phyloP scores from a whole-genome alignment of 2,113 vertebrate species.

The Psettodes erumei region DNA sequence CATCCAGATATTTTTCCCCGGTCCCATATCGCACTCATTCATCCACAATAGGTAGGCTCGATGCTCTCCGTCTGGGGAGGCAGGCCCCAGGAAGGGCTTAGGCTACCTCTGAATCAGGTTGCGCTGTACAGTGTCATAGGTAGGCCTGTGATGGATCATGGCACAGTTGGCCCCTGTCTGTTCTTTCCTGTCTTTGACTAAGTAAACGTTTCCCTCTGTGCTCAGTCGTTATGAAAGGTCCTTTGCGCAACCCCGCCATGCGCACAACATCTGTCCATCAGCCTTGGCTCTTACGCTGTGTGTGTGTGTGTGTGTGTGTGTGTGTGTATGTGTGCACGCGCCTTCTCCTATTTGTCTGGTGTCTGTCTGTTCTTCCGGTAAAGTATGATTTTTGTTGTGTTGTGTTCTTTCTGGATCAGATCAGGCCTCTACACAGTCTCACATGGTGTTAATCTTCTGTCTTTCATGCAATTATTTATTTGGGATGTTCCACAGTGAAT shows the following conservation, averaged over 20 bases:
- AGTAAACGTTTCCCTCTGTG: conserved; percentile 79
- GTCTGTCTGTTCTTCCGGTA: conserved; percentile 47
- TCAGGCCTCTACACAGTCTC: conserved; percentile 18
- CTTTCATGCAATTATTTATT: conserved; percentile 23
- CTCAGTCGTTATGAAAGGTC: conserved; percentile 63
- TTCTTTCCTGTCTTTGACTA: conserved; percentile 77
- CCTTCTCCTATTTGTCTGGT: conserved; percentile 25
- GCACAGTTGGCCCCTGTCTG: conserved; percentile 67
- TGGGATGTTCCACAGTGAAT: conserved; percentile 1
- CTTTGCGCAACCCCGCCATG: conserved; percentile 69
- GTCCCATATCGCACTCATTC: background rate
- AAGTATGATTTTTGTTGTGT: conserved; percentile 47
- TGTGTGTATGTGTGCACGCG: background rate
- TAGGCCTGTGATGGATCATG: conserved; percentile 70
- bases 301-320: conserved; percentile 25
- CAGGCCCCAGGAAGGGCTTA: conserved; percentile 45
- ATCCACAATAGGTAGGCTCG: conserved; percentile 6
- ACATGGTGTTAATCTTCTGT: conserved; percentile 24
- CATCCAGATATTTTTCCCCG: conserved; percentile 30
- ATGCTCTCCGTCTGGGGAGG: conserved; percentile 13
- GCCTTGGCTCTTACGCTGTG: conserved; percentile 43
- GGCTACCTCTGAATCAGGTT: conserved; percentile 55
- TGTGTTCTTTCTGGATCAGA: conserved; percentile 21
- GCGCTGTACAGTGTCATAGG: conserved; percentile 60
- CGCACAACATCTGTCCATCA: conserved; percentile 73